phyloP scores from a whole-genome alignment of 2,113 vertebrate species.

The Hiodon tergisus region DNA sequence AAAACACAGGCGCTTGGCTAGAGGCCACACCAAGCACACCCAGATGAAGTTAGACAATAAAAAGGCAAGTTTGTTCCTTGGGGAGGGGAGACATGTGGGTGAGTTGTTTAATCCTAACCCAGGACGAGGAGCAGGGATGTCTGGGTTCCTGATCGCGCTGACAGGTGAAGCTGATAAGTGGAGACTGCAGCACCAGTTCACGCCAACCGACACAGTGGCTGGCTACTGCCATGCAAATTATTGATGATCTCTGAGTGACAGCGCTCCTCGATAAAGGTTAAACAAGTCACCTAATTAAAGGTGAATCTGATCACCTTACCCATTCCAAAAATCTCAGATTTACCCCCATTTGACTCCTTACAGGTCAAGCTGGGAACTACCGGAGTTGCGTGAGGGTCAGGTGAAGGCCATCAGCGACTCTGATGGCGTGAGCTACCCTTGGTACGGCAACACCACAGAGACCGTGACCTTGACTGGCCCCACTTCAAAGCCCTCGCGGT shows the following conservation, averaged over 20 bases:
- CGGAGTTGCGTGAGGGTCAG: conserved; percentile 84
- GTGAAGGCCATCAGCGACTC: conserved; percentile 97
- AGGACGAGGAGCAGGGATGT: not conserved
- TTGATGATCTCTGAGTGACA: not conserved
- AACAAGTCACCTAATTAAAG: too few species aligned
- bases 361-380: conserved; percentile 98
- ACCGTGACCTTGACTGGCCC: conserved; percentile 89
- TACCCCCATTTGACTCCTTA: conserved; percentile 30
- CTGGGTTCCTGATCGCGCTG: conserved; percentile 36
- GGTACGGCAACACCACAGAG: conserved; percentile 97
- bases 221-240: conserved; percentile 17
- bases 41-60: conserved; percentile 2
- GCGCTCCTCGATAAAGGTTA: too few species aligned
- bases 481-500: conserved; percentile 87
- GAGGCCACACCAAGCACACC: conserved; percentile 15
- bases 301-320: not conserved
- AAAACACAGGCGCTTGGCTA: conserved; percentile 7
- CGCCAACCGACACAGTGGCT: conserved; percentile 40
- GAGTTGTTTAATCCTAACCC: conserved; percentile 15
- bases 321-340: not conserved
- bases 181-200: conserved; percentile 28
- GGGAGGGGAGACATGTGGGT: conserved; percentile 40
- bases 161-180: conserved; percentile 26
- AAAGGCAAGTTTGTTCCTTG: not conserved
- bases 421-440: conserved; percentile 94